Evolutionary conservation across 2,888 invertebrate species (phyloP).

Genomic region (Hirtodrosophila confusa): DNA sequence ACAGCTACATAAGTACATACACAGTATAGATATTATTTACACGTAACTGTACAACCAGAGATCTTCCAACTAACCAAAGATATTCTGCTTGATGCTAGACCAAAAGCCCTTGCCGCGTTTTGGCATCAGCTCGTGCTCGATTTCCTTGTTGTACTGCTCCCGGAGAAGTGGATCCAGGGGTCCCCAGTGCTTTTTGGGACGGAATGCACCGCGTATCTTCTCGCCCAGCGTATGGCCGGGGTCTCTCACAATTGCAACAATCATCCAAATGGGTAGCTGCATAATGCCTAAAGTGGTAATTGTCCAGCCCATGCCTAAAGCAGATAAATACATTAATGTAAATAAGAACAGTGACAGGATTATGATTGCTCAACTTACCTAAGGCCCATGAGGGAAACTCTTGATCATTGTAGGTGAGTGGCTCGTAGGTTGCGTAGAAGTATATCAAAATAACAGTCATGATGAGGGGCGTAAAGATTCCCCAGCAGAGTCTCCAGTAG

Average conservation of each 20-base stretch:
- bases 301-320: slow-evolving; percentile 84
- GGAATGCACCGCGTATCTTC: slow-evolving; percentile 84
- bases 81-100: slow-evolving; percentile 77
- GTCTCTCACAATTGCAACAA: slow-evolving; percentile 79
- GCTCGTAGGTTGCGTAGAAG: slow-evolving; percentile 87
- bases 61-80: slow-evolving; percentile 70
- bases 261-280: slow-evolving; percentile 85
- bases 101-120: slow-evolving; percentile 67
- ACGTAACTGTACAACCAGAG: slow-evolving; percentile 22
- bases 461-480: slow-evolving; percentile 88
- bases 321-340: neutral
- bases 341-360: accelerated
- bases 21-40: slow-evolving; percentile 8
- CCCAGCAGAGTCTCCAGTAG: slow-evolving; percentile 94
- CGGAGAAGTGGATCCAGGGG: slow-evolving; percentile 85
- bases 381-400: slow-evolving; percentile 87
- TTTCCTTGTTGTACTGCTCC: slow-evolving; percentile 85
- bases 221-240: slow-evolving; percentile 75
- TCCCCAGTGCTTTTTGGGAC: slow-evolving; percentile 86
- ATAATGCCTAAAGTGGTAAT: slow-evolving; percentile 85
- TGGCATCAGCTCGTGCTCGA: slow-evolving; percentile 71
- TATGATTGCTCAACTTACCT: slow-evolving; percentile 84
- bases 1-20: neutral
- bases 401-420: slow-evolving; percentile 86
- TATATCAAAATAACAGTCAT: slow-evolving; percentile 90